These are phyloP conservation scores for Cantharis flavilabris DNA, from an alignment of 2,888 invertebrate species.

Conservation along the genomic window DNA sequence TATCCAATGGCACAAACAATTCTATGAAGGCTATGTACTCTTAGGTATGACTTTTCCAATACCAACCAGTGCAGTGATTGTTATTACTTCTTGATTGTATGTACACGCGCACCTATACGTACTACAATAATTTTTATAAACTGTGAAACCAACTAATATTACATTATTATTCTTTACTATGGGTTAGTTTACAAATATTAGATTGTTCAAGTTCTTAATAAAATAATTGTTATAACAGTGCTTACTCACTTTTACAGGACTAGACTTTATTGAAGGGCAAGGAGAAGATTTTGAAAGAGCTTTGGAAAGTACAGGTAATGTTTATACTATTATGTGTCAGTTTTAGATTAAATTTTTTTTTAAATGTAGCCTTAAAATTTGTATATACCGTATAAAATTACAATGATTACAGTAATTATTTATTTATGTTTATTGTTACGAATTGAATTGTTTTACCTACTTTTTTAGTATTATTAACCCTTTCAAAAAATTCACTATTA, in stretches of 20 bases:
- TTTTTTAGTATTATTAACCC: too few species aligned
- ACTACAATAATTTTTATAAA: slow-evolving; percentile 10
- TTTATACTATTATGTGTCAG: neutral
- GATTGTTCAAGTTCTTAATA: slow-evolving; percentile 2
- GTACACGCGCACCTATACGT: slow-evolving; percentile 15
- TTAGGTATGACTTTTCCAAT: slow-evolving; percentile 45
- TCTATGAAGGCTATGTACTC: slow-evolving; percentile 45
- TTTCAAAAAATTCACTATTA: too few species aligned
- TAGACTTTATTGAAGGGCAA: slow-evolving; percentile 73
- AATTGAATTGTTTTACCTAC: too few species aligned
- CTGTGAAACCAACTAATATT: neutral
- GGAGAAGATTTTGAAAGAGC: slow-evolving; percentile 76
- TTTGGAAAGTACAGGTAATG: slow-evolving; percentile 69
- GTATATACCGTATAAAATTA: too few species aligned
- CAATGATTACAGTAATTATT: too few species aligned
- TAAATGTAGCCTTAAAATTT: too few species aligned
- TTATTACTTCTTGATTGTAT: slow-evolving; percentile 37
- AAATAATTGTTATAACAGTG: slow-evolving; percentile 16
- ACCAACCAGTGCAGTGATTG: slow-evolving; percentile 41
- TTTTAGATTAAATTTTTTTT: too few species aligned
- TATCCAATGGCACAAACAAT: slow-evolving; percentile 45
- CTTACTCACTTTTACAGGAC: slow-evolving; percentile 59
- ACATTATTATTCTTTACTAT: slow-evolving; percentile 17
- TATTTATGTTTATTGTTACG: too few species aligned
- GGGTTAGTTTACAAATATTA: slow-evolving; percentile 33